phyloP scores from a whole-genome alignment of 2,888 invertebrate genomes.

The Schizaphis graminum region DNA sequence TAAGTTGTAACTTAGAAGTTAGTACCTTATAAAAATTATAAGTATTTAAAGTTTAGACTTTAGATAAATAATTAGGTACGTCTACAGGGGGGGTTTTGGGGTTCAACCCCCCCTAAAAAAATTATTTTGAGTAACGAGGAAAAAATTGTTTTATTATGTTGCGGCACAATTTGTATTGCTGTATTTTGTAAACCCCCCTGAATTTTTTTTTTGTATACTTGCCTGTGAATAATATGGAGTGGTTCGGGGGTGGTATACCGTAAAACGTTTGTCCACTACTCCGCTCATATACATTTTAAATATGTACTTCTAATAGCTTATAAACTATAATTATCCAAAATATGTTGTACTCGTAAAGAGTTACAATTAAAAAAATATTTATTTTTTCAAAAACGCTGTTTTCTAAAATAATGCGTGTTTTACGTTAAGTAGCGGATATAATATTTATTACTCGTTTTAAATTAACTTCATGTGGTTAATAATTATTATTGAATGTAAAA shows the following conservation, averaged over 20 bases:
- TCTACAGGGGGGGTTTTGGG: too few species aligned
- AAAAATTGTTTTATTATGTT: too few species aligned
- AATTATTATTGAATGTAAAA: not conserved
- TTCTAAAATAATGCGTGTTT: not conserved
- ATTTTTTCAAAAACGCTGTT: not conserved
- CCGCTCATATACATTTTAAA: not conserved
- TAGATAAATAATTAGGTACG: not conserved
- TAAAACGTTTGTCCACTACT: not conserved
- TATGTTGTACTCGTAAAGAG: too few species aligned
- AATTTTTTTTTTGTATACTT: too few species aligned
- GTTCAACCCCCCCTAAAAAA: too few species aligned
- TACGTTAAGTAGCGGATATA: not conserved
- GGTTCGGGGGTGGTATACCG: not conserved
- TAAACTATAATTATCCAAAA: not conserved
- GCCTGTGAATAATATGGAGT: not conserved
- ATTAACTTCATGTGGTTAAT: not conserved
- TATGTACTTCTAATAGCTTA: not conserved
- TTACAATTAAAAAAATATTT: not conserved
- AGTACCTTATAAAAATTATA: not conserved
- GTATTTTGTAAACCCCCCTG: too few species aligned
- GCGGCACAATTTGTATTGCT: too few species aligned
- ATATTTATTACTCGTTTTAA: not conserved
- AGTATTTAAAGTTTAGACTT: not conserved
- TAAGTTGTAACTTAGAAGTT: not conserved
- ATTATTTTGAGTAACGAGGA: too few species aligned